Base-by-base conservation (phyloP, 2,888 invertebrate species). In the Pammene aurita region DNA sequence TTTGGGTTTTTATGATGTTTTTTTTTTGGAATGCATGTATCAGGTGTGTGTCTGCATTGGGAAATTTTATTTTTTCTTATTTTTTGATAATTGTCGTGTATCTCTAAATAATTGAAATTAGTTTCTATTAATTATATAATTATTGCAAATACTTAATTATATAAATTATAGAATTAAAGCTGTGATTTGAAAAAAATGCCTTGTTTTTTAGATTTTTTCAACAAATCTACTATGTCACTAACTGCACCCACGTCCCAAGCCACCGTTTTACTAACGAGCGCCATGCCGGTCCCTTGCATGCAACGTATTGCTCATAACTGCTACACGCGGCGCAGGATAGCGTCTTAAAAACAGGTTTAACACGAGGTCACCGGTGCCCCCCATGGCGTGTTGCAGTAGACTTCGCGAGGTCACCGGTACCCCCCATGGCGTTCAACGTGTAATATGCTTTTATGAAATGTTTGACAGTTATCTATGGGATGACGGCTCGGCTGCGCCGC, bases 251-350 rank as follows among this genome's bases (percentile, higher is more conserved):
- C 52, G 52, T 52, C 52, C 52, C 52, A 52, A 52, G 52, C 52
- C 11, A 52, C 52, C 6, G 52, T 52, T 52, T 52, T 26, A 52
- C 52, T 26, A 52, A 52, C 52, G 52, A 52, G 52, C 52, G 52
- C 52, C 52, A 52, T 52, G 52, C 52, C 52, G 26, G 52, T 52
- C 52, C 52, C 52, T 52, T 52, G 52, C 52, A 52, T 52, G 26
- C 52, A 52, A 52, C 52, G 26, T 13, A 52, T 52, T 52, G 52
- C 26, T 52, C 9, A 50, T 50, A 50, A 50, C 50, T 50, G 50
- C 50, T 50, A 50, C 50, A 50, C 50, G 50, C 50, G 50, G 50
- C 50, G 50, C 4, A 50, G 50, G n/a, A 50, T 14, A 50, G 50
- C 50, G 50, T 50, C 50, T 50, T 50, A 14, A 50, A 50, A 50